A percentile compares a stretch with the other conserved stretches of the same genome.
Evolutionary conservation across 92 coral and sea anemone genomes (phyloP).

Genomic region (Heteractis magnifica): DNA sequence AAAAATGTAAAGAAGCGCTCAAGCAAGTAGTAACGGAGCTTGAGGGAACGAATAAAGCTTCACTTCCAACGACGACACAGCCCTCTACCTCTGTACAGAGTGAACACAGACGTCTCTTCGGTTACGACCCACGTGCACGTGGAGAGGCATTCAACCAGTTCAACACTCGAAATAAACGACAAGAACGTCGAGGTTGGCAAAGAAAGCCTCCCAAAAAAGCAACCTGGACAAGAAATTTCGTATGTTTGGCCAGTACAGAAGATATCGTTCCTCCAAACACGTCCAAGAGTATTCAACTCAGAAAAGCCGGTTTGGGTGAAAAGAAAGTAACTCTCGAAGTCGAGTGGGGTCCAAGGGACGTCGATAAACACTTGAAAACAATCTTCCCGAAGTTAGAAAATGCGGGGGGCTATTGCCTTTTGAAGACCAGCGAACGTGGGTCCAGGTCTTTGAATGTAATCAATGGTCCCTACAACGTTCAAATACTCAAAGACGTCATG

Average conservation of each 20-base stretch:
- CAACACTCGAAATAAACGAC: slow-evolving; percentile 12
- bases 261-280: slow-evolving; percentile 31
- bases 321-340: slow-evolving; percentile 18
- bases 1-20: slow-evolving; percentile 25
- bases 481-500: slow-evolving; percentile 26
- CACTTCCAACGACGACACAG: slow-evolving; percentile 3
- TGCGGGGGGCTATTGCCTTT: slow-evolving; percentile 38
- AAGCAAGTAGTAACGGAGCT: slow-evolving; percentile 31
- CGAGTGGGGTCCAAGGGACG: slow-evolving; percentile 33
- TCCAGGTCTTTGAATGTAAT: slow-evolving; percentile 22
- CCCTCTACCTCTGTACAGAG: slow-evolving; percentile 11
- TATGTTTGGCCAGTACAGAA: slow-evolving; percentile 23
- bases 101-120: slow-evolving; percentile 24
- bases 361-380: slow-evolving; percentile 29
- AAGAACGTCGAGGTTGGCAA: slow-evolving; percentile 16
- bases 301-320: slow-evolving; percentile 39
- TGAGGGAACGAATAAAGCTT: neutral
- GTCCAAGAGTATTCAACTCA: slow-evolving; percentile 23
- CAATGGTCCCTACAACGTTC: slow-evolving; percentile 37
- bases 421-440: slow-evolving; percentile 27
- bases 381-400: slow-evolving; percentile 34
- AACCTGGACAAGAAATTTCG: slow-evolving; percentile 34
- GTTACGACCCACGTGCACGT: slow-evolving; percentile 13
- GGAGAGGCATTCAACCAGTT: slow-evolving; percentile 6
- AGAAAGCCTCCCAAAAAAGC: slow-evolving; percentile 24